Conservation (phyloP, 2,113 vertebrate species). For the Dipodomys merriami region DNA sequence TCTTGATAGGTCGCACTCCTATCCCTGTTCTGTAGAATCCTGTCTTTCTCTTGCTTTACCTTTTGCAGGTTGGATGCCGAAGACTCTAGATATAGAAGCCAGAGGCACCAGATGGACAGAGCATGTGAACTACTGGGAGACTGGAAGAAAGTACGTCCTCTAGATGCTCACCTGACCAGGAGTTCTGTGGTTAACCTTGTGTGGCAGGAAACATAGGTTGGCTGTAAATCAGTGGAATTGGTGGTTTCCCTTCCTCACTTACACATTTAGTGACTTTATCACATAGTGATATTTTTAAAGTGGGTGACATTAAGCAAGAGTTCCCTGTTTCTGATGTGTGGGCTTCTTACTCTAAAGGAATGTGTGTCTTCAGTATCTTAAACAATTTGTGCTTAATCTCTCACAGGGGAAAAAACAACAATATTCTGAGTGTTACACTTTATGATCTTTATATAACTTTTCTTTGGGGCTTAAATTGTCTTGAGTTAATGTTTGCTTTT, state of each 20-base stretch:
- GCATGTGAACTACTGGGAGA: neutral
- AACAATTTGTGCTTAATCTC: neutral
- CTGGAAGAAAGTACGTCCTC: too few species aligned
- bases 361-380: neutral
- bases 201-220: too few species aligned
- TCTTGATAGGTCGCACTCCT: neutral
- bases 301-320: too few species aligned
- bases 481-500: neutral
- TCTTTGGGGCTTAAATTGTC: neutral
- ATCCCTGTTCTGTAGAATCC: too few species aligned
- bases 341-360: neutral
- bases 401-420: neutral
- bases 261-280: neutral
- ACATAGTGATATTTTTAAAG: too few species aligned
- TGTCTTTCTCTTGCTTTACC: neutral
- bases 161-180: neutral
- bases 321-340: neutral
- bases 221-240: neutral
- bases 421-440: neutral
- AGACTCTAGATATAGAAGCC: neutral
- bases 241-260: neutral
- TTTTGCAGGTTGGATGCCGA: neutral
- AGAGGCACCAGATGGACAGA: accelerated
- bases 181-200: neutral
- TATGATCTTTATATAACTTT: neutral